Percentiles rank a stretch among this genome's conserved stretches.
Conservation (phyloP, 2,113 vertebrate genomes). For the Eolophus roseicapilla region DNA sequence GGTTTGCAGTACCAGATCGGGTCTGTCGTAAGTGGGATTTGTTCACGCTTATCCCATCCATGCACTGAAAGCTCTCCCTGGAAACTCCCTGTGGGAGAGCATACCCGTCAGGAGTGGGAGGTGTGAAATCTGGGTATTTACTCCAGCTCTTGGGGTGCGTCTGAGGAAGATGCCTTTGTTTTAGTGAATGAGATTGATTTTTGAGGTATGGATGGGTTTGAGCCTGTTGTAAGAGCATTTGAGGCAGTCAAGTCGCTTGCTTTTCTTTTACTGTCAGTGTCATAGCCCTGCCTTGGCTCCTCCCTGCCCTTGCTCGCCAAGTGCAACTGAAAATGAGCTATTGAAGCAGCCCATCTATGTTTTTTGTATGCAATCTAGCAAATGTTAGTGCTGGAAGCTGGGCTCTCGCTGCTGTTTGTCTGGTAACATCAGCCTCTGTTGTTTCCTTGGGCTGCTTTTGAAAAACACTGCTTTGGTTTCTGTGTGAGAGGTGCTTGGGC, state of each 20-base stretch:
- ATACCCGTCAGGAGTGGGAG: background rate
- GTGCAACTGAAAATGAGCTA: background rate
- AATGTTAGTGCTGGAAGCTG: constrained; percentile 40
- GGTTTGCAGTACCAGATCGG: background rate
- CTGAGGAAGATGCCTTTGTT: background rate
- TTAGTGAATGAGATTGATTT: background rate
- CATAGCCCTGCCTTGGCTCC: background rate
- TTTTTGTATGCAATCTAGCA: background rate
- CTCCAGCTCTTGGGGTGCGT: background rate
- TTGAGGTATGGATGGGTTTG: background rate
- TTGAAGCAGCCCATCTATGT: background rate
- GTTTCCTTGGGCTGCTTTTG: constrained; percentile 33
- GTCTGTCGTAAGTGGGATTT: background rate
- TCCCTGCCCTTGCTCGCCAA: background rate
- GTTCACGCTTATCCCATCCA: background rate
- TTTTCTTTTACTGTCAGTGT: background rate
- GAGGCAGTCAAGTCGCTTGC: background rate
- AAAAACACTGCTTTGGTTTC: constrained; percentile 19
- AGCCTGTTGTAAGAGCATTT: background rate
- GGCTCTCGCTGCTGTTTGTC: constrained; percentile 8
- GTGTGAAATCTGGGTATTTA: background rate
- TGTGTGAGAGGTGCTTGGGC: constrained; percentile 1
- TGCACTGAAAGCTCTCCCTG: background rate
- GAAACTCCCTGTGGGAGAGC: background rate
- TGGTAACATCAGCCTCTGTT: constrained; percentile 37